A percentile compares a stretch with the other conserved stretches of the same genome.
phyloP scores from a whole-genome alignment of 2,113 vertebrate species.

The Pseudolaguvia tuberculata region DNA sequence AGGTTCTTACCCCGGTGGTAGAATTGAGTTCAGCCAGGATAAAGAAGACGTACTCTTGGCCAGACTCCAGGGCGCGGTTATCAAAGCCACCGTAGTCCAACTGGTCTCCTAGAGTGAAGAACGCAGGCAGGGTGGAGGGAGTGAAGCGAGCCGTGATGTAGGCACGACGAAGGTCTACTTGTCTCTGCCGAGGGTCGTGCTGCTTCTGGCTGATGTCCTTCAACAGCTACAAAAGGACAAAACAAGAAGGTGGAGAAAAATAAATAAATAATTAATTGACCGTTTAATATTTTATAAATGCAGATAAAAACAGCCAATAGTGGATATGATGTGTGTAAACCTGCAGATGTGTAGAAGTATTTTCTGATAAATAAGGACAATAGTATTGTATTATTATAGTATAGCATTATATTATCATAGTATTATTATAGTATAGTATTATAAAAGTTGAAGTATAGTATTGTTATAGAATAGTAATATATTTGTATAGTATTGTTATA shows the following conservation, averaged over 20 bases:
- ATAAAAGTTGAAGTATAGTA: no score
- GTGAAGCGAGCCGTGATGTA: slow-evolving; percentile 91
- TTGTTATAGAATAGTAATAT: no score
- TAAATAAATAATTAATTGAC: neutral
- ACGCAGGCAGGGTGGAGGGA: slow-evolving; percentile 74
- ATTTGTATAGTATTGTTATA: no score
- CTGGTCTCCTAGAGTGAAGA: slow-evolving; percentile 90
- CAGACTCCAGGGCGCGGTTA: slow-evolving; percentile 85
- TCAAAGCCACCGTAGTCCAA: slow-evolving; percentile 89
- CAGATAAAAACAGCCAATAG: neutral
- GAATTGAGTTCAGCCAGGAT: slow-evolving; percentile 88
- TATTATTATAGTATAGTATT: no score
- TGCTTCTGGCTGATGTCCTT: slow-evolving; percentile 84
- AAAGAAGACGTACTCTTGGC: slow-evolving; percentile 91
- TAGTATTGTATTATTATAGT: no score
- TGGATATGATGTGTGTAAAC: no score
- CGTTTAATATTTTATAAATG: neutral
- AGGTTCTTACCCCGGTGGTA: slow-evolving; percentile 74
- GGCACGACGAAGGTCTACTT: slow-evolving; percentile 82
- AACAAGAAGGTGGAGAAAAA: neutral
- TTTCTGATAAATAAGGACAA: no score
- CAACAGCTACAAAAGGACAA: slow-evolving; percentile 71
- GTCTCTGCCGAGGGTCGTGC: slow-evolving; percentile 82
- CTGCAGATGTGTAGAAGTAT: no score
- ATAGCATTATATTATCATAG: no score